Conservation (phyloP, 2,113 vertebrate species). For the Rhodinocichla rosea region DNA sequence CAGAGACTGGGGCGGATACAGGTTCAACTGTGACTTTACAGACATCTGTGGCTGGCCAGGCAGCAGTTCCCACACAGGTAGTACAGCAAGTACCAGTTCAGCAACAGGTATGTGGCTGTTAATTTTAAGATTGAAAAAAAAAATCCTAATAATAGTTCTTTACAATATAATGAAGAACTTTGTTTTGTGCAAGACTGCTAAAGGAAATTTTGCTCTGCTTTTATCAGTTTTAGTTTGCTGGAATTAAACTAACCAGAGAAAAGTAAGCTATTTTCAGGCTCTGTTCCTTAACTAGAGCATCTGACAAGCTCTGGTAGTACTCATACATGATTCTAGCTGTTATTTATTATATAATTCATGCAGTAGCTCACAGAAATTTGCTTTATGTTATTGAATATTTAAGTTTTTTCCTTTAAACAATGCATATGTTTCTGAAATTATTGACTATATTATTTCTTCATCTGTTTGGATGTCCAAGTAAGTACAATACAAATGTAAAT, state of each 20-base stretch:
- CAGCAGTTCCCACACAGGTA: conserved; percentile 82
- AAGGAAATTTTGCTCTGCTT: not conserved
- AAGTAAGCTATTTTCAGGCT: not conserved
- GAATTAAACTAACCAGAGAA: not conserved
- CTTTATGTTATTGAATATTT: not conserved
- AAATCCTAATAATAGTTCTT: not conserved
- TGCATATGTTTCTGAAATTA: not conserved
- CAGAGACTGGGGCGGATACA: conserved; percentile 82
- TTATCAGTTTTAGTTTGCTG: not conserved
- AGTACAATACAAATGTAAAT: not conserved
- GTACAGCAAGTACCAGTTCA: conserved; percentile 83
- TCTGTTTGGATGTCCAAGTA: not conserved
- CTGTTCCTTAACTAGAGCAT: not conserved
- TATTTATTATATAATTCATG: not conserved
- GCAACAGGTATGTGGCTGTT: conserved; percentile 74
- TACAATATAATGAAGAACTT: not conserved
- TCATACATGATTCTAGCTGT: not conserved
- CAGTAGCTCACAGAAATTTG: not conserved
- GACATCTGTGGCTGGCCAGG: conserved; percentile 82
- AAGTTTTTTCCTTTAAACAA: not conserved
- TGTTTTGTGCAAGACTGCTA: not conserved
- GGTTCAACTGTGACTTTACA: conserved; percentile 83
- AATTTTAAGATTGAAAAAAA: not conserved
- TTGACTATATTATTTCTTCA: not conserved
- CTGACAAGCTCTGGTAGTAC: not conserved